Percentiles rank a stretch among this genome's conserved stretches.
These are phyloP conservation scores for Macrotis lagotis DNA, from an alignment of 2,113 vertebrate genomes.

Conservation along the genomic window DNA sequence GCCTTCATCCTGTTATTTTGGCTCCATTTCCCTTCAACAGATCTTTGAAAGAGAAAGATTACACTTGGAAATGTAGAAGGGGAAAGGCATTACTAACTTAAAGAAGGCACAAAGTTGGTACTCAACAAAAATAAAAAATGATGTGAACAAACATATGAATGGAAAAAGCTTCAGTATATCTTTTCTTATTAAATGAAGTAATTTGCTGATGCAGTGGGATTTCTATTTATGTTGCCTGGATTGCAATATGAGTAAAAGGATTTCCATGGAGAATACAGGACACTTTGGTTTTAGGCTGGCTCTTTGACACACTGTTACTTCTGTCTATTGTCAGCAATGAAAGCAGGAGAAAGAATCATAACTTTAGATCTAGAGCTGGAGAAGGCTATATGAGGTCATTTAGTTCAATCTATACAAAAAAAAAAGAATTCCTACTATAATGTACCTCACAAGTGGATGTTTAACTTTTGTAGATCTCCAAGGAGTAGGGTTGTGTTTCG, in stretches of 20 bases:
- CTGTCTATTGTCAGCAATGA: not conserved
- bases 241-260: not conserved
- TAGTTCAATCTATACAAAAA: not conserved
- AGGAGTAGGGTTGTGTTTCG: not conserved
- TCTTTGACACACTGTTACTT: not conserved
- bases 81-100: not conserved
- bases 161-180: not conserved
- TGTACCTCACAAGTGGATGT: not conserved
- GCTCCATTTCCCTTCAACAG: not conserved
- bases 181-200: not conserved
- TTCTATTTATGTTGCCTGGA: not conserved
- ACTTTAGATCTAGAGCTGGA: not conserved
- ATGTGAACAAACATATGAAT: not conserved
- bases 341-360: not conserved
- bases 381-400: not conserved
- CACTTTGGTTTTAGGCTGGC: not conserved
- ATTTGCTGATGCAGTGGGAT: not conserved
- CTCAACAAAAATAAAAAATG: not conserved
- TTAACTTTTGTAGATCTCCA: not conserved
- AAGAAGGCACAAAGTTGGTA: not conserved
- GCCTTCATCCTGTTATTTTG: too few relatives aligned
- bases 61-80: not conserved
- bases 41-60: slow-evolving; percentile 8
- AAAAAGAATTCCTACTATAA: not conserved
- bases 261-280: not conserved